Conservation (phyloP, 2,888 invertebrate genomes). For the Melanophora roralis region DNA sequence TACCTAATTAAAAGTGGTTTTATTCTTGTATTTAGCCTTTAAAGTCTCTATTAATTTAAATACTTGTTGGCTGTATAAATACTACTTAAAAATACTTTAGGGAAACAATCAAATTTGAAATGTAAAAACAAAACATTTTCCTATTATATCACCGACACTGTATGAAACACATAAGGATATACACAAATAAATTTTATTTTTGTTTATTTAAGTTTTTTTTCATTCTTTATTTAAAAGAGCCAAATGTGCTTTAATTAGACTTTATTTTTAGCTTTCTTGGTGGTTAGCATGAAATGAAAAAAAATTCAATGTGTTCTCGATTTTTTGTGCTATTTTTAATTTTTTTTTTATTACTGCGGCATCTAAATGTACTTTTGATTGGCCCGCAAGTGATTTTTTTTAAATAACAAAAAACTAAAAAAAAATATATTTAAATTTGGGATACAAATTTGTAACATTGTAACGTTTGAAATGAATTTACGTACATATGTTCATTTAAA, state of each 20-base stretch:
- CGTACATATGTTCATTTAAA: too few species aligned
- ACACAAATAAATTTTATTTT: background rate
- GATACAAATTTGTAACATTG: too few species aligned
- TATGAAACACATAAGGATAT: background rate
- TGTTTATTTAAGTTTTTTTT: background rate
- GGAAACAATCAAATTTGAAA: too few species aligned
- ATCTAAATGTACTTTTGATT: background rate
- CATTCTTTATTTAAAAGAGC: too few species aligned
- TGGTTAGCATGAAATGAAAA: background rate
- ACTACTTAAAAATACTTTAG: too few species aligned
- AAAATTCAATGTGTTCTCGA: slow-evolving; percentile 32
- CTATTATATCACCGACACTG: background rate
- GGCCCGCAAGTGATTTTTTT: background rate
- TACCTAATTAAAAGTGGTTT: too few species aligned
- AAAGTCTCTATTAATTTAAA: too few species aligned
- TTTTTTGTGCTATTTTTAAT: slow-evolving; percentile 14
- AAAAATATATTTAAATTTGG: background rate
- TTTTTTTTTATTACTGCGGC: background rate
- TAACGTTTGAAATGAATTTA: too few species aligned
- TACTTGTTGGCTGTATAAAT: too few species aligned
- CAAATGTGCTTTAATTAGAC: slow-evolving; percentile 17
- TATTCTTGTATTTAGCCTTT: too few species aligned
- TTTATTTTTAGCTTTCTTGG: background rate
- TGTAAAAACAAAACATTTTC: background rate
- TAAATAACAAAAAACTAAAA: background rate